Evolutionary conservation across 2,888 invertebrate species (phyloP).

Genomic region (Andrena bicolor): DNA sequence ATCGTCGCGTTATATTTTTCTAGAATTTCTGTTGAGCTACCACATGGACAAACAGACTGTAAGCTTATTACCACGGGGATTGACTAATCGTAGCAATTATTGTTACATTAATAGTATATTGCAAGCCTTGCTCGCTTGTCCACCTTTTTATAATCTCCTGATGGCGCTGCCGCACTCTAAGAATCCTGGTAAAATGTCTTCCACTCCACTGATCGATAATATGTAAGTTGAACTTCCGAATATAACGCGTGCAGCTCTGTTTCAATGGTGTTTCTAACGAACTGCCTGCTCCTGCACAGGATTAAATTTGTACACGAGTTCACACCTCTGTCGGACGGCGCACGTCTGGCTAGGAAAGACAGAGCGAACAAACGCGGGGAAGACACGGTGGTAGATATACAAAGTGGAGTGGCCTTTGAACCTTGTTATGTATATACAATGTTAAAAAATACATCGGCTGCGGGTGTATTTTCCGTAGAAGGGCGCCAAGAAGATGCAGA

Average conservation of each 20-base stretch:
- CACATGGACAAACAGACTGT: constrained; percentile 92
- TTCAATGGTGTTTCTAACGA: not conserved
- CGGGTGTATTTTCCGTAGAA: constrained; percentile 90
- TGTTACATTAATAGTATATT: constrained; percentile 98
- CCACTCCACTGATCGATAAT: constrained; percentile 95
- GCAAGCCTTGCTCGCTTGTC: constrained; percentile 97
- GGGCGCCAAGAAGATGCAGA: constrained; percentile 99
- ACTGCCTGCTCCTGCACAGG: constrained; percentile 84
- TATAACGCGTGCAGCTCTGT: not conserved
- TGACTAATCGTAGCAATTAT: constrained; percentile 97
- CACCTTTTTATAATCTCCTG: constrained; percentile 97
- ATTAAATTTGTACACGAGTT: constrained; percentile 93
- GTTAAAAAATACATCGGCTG: constrained; percentile 91
- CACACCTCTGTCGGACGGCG: constrained; percentile 88
- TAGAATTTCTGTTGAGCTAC: constrained; percentile 92
- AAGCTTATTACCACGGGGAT: constrained; percentile 94
- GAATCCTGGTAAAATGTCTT: constrained; percentile 85
- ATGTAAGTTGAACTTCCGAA: constrained; percentile 89
- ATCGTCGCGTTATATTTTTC: constrained; percentile 76
- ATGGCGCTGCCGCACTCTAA: constrained; percentile 90
- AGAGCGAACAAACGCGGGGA: constrained; percentile 84
- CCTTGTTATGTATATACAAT: constrained; percentile 95
- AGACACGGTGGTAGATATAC: constrained; percentile 86
- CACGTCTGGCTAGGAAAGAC: constrained; percentile 85
- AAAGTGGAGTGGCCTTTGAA: constrained; percentile 94